Conservation (phyloP, 2,888 invertebrate species). For the Phortica magna region DNA sequence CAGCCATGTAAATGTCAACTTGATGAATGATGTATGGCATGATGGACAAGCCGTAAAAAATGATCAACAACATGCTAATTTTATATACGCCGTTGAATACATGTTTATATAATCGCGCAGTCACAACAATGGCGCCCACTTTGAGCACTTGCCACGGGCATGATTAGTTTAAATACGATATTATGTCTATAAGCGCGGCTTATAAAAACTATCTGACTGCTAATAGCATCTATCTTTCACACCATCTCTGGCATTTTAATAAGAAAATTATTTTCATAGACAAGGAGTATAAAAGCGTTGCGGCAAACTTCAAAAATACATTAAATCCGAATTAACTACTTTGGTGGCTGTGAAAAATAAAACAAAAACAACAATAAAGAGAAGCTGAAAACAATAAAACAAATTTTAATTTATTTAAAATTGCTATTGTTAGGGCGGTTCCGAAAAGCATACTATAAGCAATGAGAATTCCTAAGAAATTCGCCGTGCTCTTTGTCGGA, state of each 20-base stretch:
- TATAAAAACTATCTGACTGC: neutral
- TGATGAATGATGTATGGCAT: too few relatives aligned
- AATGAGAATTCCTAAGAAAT: slow-evolving; percentile 33
- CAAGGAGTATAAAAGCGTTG: slow-evolving; percentile 3
- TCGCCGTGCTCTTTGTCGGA: neutral
- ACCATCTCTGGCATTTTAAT: slow-evolving; percentile 21
- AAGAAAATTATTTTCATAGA: slow-evolving; percentile 6
- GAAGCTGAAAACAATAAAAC: slow-evolving; percentile 23
- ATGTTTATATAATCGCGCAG: too few relatives aligned
- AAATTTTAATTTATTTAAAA: slow-evolving; percentile 35
- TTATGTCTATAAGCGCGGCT: neutral
- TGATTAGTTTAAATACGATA: neutral
- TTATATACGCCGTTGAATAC: neutral
- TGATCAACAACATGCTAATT: neutral
- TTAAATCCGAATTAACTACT: slow-evolving; percentile 29
- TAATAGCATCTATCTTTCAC: slow-evolving; percentile 9
- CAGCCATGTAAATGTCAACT: too few relatives aligned
- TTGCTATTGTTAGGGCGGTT: slow-evolving; percentile 18
- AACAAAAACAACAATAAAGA: neutral
- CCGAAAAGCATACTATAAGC: neutral
- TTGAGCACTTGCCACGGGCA: neutral
- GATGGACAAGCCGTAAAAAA: too few relatives aligned
- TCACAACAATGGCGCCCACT: neutral
- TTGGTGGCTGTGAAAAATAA: slow-evolving; percentile 19
- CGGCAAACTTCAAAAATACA: slow-evolving; percentile 17